Evolutionary conservation across 2,888 invertebrate genomes (phyloP), one percentile per base, ranked within the genome.

Genomic region (Luffia ferchaultella): DNA sequence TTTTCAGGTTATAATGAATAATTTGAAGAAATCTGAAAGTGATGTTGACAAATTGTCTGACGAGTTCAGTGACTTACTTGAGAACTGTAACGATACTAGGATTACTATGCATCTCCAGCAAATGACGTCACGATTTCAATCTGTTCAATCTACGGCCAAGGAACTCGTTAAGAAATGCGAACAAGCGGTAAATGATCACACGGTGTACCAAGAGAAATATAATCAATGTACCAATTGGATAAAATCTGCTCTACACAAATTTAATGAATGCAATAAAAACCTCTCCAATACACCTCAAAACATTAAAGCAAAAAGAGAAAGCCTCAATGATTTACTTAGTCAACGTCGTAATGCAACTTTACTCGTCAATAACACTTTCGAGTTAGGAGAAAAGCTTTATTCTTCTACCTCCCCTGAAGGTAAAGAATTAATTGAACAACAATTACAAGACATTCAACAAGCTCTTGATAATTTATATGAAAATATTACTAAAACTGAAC

Each of bases 121-220:
- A 72, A 90, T 96, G 54, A 92, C 93, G 1, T 95, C 95, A 2
- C 86, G 96, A 52, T 96, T 95, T 80, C 95, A 96, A 69, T 92
- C 95, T 0, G 90, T 96, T 46, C 94, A 95, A 70, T 89, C 91
- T 0, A 95, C 96, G 0, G 91, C 94, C 1, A 94, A 93, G 76
- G 96, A 96, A 73, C 89, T 96, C 20, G 88, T 95, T 1, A 95
- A 95, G 70, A 96, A 96, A 76, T 96, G 95, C 63, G 95, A 96
- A 62, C 93, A 95, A 78, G 91, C 95, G 3, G 90, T 93, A 0
- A 85, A 87, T 50, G 95, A 95, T 64, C 95, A 96, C 60, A 88
- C 88, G 54, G 83, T 87, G 1, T 96, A 92, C 64, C 88, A 90
- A 62, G 92, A 93, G 1, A 95, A 94, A 60, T 94, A 95, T 64